These are phyloP conservation scores for Hetaerina titia DNA, from an alignment of 2,888 invertebrate genomes.

Conservation along the genomic window DNA sequence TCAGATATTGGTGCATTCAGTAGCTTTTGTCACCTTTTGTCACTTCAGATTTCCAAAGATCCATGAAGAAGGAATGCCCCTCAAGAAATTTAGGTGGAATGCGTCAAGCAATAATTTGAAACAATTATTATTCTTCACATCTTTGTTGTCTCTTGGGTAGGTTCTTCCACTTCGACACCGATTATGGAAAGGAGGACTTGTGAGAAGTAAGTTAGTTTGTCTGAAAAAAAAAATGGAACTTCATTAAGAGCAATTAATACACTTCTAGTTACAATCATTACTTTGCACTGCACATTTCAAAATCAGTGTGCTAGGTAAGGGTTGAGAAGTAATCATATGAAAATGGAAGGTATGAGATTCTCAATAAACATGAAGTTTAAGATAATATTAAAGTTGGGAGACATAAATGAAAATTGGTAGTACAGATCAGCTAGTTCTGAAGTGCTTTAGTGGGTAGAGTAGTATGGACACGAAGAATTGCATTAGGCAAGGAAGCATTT, in stretches of 20 bases:
- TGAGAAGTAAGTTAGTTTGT: slow-evolving; percentile 68
- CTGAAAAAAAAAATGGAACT: slow-evolving; percentile 64
- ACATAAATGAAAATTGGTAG: too few relatives aligned
- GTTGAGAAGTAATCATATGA: too few relatives aligned
- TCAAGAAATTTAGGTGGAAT: slow-evolving; percentile 38
- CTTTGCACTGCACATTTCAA: too few relatives aligned
- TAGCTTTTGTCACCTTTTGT: not conserved
- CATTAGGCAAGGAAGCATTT: too few relatives aligned
- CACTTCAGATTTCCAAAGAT: not conserved
- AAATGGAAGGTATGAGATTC: too few relatives aligned
- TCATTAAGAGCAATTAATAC: not conserved
- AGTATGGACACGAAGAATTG: too few relatives aligned
- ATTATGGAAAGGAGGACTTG: slow-evolving; percentile 69
- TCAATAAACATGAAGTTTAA: too few relatives aligned
- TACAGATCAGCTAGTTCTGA: too few relatives aligned
- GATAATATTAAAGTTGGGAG: too few relatives aligned
- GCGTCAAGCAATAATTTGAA: not conserved
- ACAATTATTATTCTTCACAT: slow-evolving; percentile 10
- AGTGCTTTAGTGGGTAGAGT: too few relatives aligned
- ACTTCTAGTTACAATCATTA: too few relatives aligned
- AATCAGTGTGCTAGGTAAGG: too few relatives aligned
- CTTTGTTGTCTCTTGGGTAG: not conserved
- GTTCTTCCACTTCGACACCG: slow-evolving; percentile 68
- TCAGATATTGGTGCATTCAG: not conserved
- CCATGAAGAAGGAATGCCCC: not conserved